Conservation (phyloP, 2,113 vertebrate species). For the Morphnarchus princeps region DNA sequence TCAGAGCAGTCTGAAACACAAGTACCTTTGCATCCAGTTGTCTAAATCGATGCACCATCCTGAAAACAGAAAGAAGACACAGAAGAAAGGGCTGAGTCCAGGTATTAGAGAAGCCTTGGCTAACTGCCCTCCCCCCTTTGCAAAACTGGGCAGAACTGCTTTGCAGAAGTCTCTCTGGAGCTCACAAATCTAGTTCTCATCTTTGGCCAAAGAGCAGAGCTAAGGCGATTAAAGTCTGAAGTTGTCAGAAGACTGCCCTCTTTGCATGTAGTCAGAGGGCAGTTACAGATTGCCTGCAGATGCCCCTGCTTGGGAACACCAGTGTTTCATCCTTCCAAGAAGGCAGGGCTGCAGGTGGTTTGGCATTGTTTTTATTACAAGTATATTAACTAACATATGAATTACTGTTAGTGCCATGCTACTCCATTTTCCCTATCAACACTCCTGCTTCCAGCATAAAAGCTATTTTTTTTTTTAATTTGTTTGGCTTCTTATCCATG, state of each 20-base stretch:
- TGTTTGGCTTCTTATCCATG: not conserved
- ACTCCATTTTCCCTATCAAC: not conserved
- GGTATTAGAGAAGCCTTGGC: not conserved
- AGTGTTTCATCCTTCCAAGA: not conserved
- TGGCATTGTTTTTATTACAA: not conserved
- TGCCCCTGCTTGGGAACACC: not conserved
- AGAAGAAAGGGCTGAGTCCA: not conserved
- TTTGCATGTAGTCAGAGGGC: not conserved
- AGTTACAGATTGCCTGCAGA: not conserved
- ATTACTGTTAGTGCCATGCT: not conserved
- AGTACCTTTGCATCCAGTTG: conserved; percentile 77
- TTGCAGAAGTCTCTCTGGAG: not conserved
- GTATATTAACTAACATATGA: not conserved
- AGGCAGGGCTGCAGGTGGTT: not conserved
- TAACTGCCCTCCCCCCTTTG: accelerated
- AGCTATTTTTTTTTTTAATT: not conserved
- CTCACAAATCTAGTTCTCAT: not conserved
- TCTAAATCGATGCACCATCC: conserved; percentile 72
- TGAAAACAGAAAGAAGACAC: conserved; percentile 17
- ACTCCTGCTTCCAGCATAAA: not conserved
- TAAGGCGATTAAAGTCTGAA: not conserved
- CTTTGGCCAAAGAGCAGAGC: not conserved
- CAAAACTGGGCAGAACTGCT: not conserved
- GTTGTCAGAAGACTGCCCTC: not conserved
- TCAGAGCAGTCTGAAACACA: not conserved